Percentiles rank a stretch among this genome's conserved stretches.
Evolutionary conservation across 1,140 invertebrate species (phyloP).

Genomic region (Lucilia cuprina): DNA sequence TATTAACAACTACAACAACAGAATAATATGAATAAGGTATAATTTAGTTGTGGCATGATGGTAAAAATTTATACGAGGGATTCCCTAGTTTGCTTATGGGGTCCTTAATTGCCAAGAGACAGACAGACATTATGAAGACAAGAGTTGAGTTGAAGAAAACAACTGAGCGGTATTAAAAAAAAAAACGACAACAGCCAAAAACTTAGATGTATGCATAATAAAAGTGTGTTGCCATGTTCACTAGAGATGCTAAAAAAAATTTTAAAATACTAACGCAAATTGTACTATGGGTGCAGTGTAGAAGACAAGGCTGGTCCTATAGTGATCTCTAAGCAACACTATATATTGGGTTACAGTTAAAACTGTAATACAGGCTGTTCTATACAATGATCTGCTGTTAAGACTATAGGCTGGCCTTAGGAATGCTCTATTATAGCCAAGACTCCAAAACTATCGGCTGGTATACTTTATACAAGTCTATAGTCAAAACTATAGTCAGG

Average conservation of each 20-base stretch:
- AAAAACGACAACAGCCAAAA: not conserved
- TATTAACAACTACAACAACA: slow-evolving; percentile 16
- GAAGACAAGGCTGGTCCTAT: too few relatives aligned
- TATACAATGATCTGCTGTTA: too few relatives aligned
- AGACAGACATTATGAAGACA: slow-evolving; percentile 23
- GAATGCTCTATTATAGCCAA: too few relatives aligned
- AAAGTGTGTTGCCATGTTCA: slow-evolving; percentile 38
- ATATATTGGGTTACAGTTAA: too few relatives aligned
- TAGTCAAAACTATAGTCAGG: too few relatives aligned
- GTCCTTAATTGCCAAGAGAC: not conserved
- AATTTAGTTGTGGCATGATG: slow-evolving; percentile 27
- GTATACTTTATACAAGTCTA: too few relatives aligned
- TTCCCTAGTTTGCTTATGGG: slow-evolving; percentile 57
- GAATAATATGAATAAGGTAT: slow-evolving; percentile 30
- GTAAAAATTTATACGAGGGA: slow-evolving; percentile 41
- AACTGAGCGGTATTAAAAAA: not conserved
- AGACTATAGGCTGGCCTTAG: too few relatives aligned
- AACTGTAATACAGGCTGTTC: too few relatives aligned
- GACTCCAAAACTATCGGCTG: too few relatives aligned
- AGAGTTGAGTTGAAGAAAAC: not conserved
- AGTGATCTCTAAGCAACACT: too few relatives aligned
- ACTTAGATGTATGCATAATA: slow-evolving; percentile 18
- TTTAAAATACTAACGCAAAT: not conserved
- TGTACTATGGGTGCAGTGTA: not conserved
- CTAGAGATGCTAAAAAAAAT: not conserved